phyloP scores from a whole-genome alignment of 2,113 vertebrate genomes.

The Nestor notabilis region DNA sequence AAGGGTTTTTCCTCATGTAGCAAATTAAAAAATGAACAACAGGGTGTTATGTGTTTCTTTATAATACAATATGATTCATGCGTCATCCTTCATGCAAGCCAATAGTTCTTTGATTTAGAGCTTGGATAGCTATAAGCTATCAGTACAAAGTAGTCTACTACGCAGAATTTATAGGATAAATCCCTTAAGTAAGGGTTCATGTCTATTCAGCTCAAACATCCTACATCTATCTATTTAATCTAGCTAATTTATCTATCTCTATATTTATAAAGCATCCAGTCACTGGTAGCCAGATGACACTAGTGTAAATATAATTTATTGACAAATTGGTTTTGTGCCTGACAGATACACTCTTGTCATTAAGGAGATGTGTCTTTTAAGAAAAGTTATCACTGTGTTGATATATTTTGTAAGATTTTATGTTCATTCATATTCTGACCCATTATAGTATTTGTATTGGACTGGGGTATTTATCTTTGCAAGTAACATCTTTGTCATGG shows the following conservation, averaged over 20 bases:
- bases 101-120: conserved; percentile 32
- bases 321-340: not conserved
- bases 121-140: conserved; percentile 20
- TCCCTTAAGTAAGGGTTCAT: conserved; percentile 50
- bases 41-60: not conserved
- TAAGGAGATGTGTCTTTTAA: conserved; percentile 15
- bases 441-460: not conserved
- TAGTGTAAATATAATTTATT: not conserved
- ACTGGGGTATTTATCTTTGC: not conserved
- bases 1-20: not conserved
- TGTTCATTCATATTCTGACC: not conserved
- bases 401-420: conserved; percentile 1
- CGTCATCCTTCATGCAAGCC: not conserved
- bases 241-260: conserved; percentile 24
- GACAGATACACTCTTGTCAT: not conserved
- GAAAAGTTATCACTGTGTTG: not conserved
- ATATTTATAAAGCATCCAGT: not conserved
- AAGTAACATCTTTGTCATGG: not conserved
- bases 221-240: conserved; percentile 40
- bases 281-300: not conserved
- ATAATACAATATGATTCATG: not conserved
- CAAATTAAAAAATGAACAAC: conserved; percentile 14
- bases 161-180: conserved; percentile 52
- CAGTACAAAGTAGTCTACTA: conserved; percentile 25
- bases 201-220: not conserved